These are phyloP conservation scores for Eueides isabella DNA, from an alignment of 1,140 invertebrate species.

Conservation along the genomic window DNA sequence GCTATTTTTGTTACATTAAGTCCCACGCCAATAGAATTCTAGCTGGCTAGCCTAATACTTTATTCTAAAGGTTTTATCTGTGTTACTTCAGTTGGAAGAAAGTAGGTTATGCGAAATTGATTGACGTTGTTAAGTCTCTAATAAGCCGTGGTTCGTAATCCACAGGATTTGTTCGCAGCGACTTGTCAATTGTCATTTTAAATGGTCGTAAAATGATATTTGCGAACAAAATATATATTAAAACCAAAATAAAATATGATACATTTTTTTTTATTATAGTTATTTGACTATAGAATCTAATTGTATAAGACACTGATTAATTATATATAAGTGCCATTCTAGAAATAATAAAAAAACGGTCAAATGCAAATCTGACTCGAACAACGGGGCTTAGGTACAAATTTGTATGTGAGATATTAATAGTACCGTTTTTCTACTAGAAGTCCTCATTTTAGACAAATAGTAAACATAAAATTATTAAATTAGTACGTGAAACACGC, in stretches of 20 bases:
- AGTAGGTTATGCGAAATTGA: slow-evolving; percentile 60
- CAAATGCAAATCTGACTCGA: too few relatives aligned
- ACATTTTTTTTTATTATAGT: too few relatives aligned
- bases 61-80: not conserved
- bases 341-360: too few relatives aligned
- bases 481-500: too few relatives aligned
- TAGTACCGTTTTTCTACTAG: too few relatives aligned
- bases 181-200: slow-evolving; percentile 15
- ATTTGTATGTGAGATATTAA: too few relatives aligned
- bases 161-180: slow-evolving; percentile 20
- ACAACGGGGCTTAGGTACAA: too few relatives aligned
- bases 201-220: slow-evolving; percentile 1
- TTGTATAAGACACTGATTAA: too few relatives aligned
- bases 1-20: not conserved
- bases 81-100: slow-evolving; percentile 26
- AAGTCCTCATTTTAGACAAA: too few relatives aligned
- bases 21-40: not conserved
- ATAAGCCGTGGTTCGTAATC: slow-evolving; percentile 23
- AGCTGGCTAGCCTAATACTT: not conserved
- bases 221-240: not conserved
- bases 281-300: too few relatives aligned
- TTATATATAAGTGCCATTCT: too few relatives aligned
- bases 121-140: slow-evolving; percentile 47
- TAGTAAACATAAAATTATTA: too few relatives aligned
- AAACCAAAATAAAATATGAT: not conserved